Evolutionary conservation across 2,113 vertebrate species (phyloP), one percentile per base, ranked within the genome.

Genomic region (Callipepla squamata): DNA sequence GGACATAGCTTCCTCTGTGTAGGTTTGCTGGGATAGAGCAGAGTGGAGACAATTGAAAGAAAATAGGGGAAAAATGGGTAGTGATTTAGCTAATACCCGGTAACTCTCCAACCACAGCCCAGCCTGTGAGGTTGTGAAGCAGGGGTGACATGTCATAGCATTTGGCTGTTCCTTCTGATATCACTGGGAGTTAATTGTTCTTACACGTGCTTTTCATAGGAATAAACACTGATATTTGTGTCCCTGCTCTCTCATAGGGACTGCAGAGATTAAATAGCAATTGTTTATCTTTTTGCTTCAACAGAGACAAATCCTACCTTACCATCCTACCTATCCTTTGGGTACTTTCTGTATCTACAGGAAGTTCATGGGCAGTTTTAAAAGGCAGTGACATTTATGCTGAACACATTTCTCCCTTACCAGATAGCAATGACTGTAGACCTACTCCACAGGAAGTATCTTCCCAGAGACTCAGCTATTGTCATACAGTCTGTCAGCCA

Each of bases 101-200:
- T 15, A 5, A 1, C 0, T 2, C 32, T 75, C 47, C 0, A 2
- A 40, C 28, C 38, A 21, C 4, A 48, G 59, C 6, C 11, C 4
- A 2, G 13, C 34, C 26, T 55, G 17, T 7, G 5, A 3, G 1
- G 18, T 21, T 45, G 50, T 53, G n/a, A 87, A 65, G 44, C 2
- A 21, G 6, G 6, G 14, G 1, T 23, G 55, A 69, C 62, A 3
- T 10, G 16, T 20, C 0, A 0, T 11, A 42, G 13, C 13, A 28
- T 67, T 85, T 72, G 40, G 2, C 44, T 57, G 13, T 1, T 76
- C 22, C 14, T 40, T 3, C 0, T 40, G 30, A 11, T 9, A 7
- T 16, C 57, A 4, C 48, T 59, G 62, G 5, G 40, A 51, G 59
- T 25, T 65, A 21, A 5, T 44, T 88, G 59, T 22, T n/a, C 23